Base-by-base conservation (phyloP, 1,140 invertebrate species). In the Neodiprion lecontei region DNA sequence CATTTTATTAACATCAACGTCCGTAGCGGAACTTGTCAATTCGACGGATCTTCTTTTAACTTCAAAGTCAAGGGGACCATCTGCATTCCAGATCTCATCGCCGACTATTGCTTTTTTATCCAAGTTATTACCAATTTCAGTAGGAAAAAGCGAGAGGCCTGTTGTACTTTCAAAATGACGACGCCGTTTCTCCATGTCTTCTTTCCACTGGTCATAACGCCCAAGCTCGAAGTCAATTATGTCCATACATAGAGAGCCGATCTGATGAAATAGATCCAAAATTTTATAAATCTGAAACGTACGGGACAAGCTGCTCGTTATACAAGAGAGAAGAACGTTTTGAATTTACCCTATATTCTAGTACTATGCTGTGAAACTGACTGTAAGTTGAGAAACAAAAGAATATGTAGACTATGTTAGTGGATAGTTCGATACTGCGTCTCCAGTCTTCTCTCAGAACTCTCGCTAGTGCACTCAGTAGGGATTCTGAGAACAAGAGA, bases 341-440 rank as follows among this genome's bases (percentile, higher is more conserved):
- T 65, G 17, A 53, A 83, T 85, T 88, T 82, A 95, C 94, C 89
- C 97, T 97, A 81, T 96, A 96, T 81, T 96, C 95, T 11, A 95
- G 90, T 69, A 99, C 95, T 11, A 99, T 93, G 53, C 94, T 92
- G 87, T 99, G 98, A 89, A 99, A 99, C 83, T 97, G 93, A 78
- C 94, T 94, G 85, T 98, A 99, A n/a, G 95, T 95, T 11, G 98
- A 99, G 86, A 99, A 98, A 85, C 96, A 98, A 84, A 98, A 97
- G 89, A 99, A 99, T 77, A 97, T 96, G 84, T 97, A 97, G 76
- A 99, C 94, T 83, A 99, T 97, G 87, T 99, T 98, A 79, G 96
- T 98, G 73, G 96, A 97, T 48, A 99, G 87, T 86, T 99, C 97
- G 81, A 99, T 94, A 85, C 96, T 99, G 83, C 95, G 94, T 88